phyloP scores from a whole-genome alignment of 2,888 invertebrate species.

The Sinotaia quadrata region DNA sequence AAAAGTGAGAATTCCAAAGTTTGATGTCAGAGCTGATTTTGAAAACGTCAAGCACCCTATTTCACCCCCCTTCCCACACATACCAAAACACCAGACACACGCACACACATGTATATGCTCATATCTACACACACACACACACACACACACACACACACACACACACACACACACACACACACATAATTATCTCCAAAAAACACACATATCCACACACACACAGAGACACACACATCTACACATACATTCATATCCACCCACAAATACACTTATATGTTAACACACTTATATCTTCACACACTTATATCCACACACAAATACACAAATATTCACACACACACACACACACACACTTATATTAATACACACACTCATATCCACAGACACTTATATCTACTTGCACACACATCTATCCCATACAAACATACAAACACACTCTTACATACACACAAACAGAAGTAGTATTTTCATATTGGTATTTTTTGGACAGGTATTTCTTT shows the following conservation, averaged over 20 bases:
- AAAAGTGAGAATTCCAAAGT: too few relatives aligned
- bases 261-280: neutral
- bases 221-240: neutral
- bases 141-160: neutral
- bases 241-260: neutral
- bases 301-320: too few relatives aligned
- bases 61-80: slow-evolving; percentile 7
- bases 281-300: too few relatives aligned
- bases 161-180: slow-evolving; percentile 12
- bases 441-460: too few relatives aligned
- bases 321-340: neutral
- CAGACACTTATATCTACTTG: too few relatives aligned
- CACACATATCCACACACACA: neutral
- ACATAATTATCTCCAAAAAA: neutral
- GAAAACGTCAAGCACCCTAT: neutral
- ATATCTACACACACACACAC: slow-evolving; percentile 2
- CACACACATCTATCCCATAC: too few relatives aligned
- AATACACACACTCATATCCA: too few relatives aligned
- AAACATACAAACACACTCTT: too few relatives aligned
- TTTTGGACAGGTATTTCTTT: too few relatives aligned
- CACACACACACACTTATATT: slow-evolving; percentile 6
- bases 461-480: too few relatives aligned
- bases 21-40: too few relatives aligned
- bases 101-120: neutral
- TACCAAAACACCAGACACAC: slow-evolving; percentile 6